A percentile compares a stretch with the other conserved stretches of the same genome.
These are phyloP conservation scores for Mimachlamys varia DNA, from an alignment of 2,888 invertebrate genomes.

Conservation along the genomic window DNA sequence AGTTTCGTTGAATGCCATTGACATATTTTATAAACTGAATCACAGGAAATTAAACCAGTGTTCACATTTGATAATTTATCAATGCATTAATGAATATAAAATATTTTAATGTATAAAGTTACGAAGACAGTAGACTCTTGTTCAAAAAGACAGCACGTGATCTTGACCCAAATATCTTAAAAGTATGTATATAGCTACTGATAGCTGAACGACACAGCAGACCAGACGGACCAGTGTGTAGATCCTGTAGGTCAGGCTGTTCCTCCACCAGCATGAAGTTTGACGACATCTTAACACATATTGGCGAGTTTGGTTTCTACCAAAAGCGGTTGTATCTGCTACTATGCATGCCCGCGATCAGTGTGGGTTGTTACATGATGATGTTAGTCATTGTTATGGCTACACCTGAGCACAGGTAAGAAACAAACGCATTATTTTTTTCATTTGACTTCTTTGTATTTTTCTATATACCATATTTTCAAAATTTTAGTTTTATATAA, in stretches of 20 bases:
- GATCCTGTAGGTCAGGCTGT: not conserved
- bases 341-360: slow-evolving; percentile 64
- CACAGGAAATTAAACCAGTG: no score
- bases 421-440: not conserved
- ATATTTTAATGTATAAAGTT: not conserved
- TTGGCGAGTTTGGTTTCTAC: slow-evolving; percentile 66
- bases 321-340: slow-evolving; percentile 64
- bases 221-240: not conserved
- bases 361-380: slow-evolving; percentile 64
- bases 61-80: no score
- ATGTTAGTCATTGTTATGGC: slow-evolving; percentile 61
- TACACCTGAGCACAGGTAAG: slow-evolving; percentile 64
- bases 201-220: slow-evolving; percentile 12
- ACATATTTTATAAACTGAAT: no score
- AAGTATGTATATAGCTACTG: slow-evolving; percentile 20
- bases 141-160: not conserved
- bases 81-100: no score
- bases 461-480: not conserved
- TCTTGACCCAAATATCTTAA: not conserved
- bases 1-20: no score
- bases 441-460: not conserved
- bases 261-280: slow-evolving; percentile 58
- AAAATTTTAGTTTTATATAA: no score
- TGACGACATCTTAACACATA: slow-evolving; percentile 60
- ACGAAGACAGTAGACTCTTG: not conserved